Percentiles rank a stretch among this genome's conserved stretches.
Conservation (phyloP, 2,113 vertebrate genomes). For the Probosciger aterrimus region DNA sequence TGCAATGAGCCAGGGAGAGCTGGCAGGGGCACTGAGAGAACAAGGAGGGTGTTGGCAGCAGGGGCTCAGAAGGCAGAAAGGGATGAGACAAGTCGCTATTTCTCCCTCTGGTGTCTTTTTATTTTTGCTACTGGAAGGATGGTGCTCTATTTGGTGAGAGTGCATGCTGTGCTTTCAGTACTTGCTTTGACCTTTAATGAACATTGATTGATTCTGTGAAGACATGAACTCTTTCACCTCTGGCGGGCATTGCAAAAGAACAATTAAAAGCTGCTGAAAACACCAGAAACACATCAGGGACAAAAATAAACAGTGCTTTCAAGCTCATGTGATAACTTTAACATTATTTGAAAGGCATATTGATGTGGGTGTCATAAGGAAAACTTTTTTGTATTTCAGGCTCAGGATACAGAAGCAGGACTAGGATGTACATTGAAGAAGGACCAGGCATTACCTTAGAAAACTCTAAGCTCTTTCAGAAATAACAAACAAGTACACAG, state of each 20-base stretch:
- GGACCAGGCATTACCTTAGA: background rate
- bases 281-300: background rate
- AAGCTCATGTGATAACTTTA: background rate
- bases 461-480: background rate
- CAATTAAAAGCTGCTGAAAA: background rate
- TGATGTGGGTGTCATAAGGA: background rate
- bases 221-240: background rate
- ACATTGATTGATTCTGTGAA: slow-evolving; percentile 3
- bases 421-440: background rate
- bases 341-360: background rate
- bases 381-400: background rate
- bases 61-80: background rate
- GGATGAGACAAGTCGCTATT: background rate
- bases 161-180: background rate
- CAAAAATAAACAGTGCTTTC: background rate
- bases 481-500: background rate
- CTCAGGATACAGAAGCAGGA: background rate
- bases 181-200: slow-evolving; percentile 32
- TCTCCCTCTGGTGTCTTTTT: background rate
- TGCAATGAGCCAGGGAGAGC: background rate
- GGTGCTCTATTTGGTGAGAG: background rate
- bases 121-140: background rate
- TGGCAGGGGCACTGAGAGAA: background rate
- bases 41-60: background rate
- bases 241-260: background rate